phyloP scores from a whole-genome alignment of 1,140 invertebrate genomes.

The Oreohelix idahoensis region DNA sequence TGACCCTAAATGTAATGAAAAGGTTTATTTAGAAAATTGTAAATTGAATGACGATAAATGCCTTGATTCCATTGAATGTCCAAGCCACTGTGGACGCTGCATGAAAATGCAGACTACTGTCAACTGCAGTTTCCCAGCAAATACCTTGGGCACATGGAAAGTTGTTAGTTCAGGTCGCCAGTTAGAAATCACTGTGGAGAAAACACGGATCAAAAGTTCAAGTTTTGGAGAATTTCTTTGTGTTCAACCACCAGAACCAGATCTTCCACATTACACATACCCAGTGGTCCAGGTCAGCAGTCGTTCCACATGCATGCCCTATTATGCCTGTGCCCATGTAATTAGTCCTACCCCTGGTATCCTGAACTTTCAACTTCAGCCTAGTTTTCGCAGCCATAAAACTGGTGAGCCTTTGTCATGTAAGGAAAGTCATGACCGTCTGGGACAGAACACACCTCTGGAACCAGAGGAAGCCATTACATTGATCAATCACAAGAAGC shows the following conservation, averaged over 20 bases:
- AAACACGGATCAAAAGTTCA: background rate
- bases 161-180: background rate
- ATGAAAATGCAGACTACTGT: background rate
- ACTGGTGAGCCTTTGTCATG: conserved; percentile 11
- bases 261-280: background rate
- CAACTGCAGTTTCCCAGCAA: background rate
- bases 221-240: conserved; percentile 14
- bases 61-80: background rate
- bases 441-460: background rate
- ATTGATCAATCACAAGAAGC: background rate
- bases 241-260: no score
- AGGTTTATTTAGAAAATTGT: conserved; percentile 7
- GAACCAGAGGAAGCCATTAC: background rate
- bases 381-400: background rate
- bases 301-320: conserved; percentile 10
- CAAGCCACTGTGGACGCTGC: background rate
- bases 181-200: background rate
- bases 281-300: background rate
- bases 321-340: background rate
- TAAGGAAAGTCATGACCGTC: background rate
- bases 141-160: background rate
- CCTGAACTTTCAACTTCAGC: background rate
- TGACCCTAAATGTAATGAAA: background rate
- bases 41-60: background rate
- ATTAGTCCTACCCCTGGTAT: background rate